A percentile compares a stretch with the other conserved stretches of the same genome.
Conservation (phyloP, 1,140 invertebrate species). For the Aricia agestis region DNA sequence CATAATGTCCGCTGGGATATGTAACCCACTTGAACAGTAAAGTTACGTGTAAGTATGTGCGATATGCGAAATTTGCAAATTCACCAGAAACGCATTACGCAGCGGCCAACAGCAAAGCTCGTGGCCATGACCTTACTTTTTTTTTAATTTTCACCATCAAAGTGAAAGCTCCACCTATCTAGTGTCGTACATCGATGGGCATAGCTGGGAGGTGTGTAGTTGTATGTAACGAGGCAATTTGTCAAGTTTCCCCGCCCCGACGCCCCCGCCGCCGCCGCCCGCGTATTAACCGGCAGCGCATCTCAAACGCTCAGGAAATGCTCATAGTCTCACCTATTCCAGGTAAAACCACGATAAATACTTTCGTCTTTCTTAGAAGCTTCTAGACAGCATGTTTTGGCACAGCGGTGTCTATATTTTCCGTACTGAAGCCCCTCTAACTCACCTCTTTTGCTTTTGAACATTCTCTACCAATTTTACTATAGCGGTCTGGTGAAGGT, state of each 20-base stretch:
- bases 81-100: not conserved
- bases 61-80: too few species aligned
- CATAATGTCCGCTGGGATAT: too few species aligned
- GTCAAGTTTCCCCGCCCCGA: slow-evolving; percentile 2
- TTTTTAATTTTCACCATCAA: not conserved
- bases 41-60: too few species aligned
- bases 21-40: too few species aligned
- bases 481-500: too few species aligned
- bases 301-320: slow-evolving; percentile 1
- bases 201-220: slow-evolving; percentile 2
- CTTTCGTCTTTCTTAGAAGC: too few species aligned
- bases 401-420: too few species aligned
- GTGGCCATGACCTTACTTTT: not conserved
- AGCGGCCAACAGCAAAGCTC: not conserved
- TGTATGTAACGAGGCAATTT: slow-evolving; percentile 9
- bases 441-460: too few species aligned
- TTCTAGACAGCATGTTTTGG: too few species aligned
- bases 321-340: not conserved
- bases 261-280: not conserved
- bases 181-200: not conserved
- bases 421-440: too few species aligned
- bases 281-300: not conserved
- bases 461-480: too few species aligned
- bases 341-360: not conserved
- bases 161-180: not conserved